These are phyloP conservation scores for Sphenodon punctatus DNA, from an alignment of 2,797 vertebrate genomes.

Conservation along the genomic window DNA sequence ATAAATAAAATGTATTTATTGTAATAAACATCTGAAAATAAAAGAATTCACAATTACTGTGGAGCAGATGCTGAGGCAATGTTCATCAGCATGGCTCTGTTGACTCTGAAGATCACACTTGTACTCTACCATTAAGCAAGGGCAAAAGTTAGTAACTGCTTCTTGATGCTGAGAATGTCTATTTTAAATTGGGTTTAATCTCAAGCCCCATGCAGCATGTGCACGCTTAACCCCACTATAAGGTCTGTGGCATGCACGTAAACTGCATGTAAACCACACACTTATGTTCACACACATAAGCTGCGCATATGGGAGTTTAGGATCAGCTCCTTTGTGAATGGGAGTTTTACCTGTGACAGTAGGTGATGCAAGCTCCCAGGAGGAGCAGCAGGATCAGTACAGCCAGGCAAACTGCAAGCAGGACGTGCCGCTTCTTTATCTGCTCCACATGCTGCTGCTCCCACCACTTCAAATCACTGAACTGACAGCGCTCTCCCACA, in stretches of 20 bases:
- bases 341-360: slow-evolving; percentile 83
- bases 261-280: too few species aligned
- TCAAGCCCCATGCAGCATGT: too few species aligned
- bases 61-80: background rate
- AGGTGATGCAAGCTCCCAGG: slow-evolving; percentile 73
- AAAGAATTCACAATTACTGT: background rate
- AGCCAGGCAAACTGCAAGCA: slow-evolving; percentile 70
- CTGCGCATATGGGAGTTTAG: too few species aligned
- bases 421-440: slow-evolving; percentile 76
- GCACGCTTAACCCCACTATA: too few species aligned
- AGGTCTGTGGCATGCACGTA: too few species aligned
- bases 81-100: background rate
- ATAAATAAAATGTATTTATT: too few species aligned
- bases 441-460: slow-evolving; percentile 79
- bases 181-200: fast-evolving
- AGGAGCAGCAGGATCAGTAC: slow-evolving; percentile 77
- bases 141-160: background rate
- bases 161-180: fast-evolving
- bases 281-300: too few species aligned
- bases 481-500: slow-evolving; percentile 90
- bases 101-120: fast-evolving
- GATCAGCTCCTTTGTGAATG: too few species aligned
- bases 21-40: background rate
- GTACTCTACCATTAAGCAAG: fast-evolving
- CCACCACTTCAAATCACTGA: slow-evolving; percentile 91